phyloP scores from a whole-genome alignment of 1,140 invertebrate genomes.

The Metopolophium dirhodum region DNA sequence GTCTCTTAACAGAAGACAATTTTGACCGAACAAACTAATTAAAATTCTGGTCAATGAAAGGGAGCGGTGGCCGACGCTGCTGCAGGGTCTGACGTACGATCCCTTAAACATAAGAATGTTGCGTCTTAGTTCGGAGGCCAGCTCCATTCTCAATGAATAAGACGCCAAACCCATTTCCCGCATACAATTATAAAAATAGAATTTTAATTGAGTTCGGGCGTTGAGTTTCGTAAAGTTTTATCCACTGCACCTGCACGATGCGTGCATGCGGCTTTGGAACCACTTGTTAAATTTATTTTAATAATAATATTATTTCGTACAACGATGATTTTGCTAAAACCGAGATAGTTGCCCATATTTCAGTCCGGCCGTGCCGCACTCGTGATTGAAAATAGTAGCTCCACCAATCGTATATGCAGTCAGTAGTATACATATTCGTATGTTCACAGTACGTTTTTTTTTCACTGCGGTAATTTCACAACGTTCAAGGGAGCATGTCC shows the following conservation, averaged over 20 bases:
- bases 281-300: not conserved
- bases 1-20: not conserved
- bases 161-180: not conserved
- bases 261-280: not conserved
- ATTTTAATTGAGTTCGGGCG: not conserved
- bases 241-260: not conserved
- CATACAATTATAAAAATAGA: not conserved
- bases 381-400: no score
- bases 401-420: no score
- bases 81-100: not conserved
- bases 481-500: no score
- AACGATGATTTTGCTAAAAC: no score
- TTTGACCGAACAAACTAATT: not conserved
- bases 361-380: no score
- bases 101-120: not conserved
- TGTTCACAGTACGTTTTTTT: no score
- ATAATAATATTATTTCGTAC: no score
- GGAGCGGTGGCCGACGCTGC: no score
- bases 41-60: conserved; percentile 1
- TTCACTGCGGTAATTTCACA: no score
- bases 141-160: not conserved
- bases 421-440: no score
- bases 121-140: not conserved
- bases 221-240: not conserved
- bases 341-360: no score